phyloP scores from a whole-genome alignment of 2,888 invertebrate species.

The Drosophila infuscata region DNA sequence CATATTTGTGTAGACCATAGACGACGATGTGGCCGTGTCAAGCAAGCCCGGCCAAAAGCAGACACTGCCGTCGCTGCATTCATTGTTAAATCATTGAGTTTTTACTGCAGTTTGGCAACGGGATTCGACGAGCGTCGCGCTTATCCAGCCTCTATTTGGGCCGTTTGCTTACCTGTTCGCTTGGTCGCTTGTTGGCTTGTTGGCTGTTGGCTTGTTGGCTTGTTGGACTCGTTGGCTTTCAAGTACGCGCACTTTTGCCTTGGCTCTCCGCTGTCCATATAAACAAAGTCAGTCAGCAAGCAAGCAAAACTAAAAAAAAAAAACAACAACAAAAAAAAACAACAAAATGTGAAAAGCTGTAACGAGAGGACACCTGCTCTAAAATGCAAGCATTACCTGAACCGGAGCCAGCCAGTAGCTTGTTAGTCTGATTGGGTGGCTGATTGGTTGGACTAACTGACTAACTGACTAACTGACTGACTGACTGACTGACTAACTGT shows the following conservation, averaged over 20 bases:
- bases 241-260: conserved; percentile 35
- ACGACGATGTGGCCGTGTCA: conserved; percentile 32
- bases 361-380: conserved; percentile 65
- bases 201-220: conserved; percentile 5
- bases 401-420: conserved; percentile 44
- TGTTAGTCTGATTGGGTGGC: conserved; percentile 79
- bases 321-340: conserved; percentile 72
- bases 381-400: conserved; percentile 69
- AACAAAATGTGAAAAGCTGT: conserved; percentile 32
- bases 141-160: conserved; percentile 74
- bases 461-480: conserved; percentile 44
- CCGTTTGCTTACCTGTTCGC: conserved; percentile 14
- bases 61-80: conserved; percentile 60
- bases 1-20: conserved; percentile 64
- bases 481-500: conserved; percentile 28
- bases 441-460: conserved; percentile 68
- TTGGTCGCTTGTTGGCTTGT: background rate
- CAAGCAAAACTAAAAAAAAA: conserved; percentile 35
- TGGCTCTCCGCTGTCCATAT: conserved; percentile 51
- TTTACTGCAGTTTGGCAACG: conserved; percentile 81
- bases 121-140: conserved; percentile 67
- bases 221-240: conserved; percentile 39
- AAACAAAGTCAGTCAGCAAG: conserved; percentile 66
- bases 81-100: conserved; percentile 82
- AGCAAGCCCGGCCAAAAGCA: conserved; percentile 45